Evolutionary conservation across 2,113 vertebrate genomes (phyloP).

Genomic region (Tupaia chinensis): DNA sequence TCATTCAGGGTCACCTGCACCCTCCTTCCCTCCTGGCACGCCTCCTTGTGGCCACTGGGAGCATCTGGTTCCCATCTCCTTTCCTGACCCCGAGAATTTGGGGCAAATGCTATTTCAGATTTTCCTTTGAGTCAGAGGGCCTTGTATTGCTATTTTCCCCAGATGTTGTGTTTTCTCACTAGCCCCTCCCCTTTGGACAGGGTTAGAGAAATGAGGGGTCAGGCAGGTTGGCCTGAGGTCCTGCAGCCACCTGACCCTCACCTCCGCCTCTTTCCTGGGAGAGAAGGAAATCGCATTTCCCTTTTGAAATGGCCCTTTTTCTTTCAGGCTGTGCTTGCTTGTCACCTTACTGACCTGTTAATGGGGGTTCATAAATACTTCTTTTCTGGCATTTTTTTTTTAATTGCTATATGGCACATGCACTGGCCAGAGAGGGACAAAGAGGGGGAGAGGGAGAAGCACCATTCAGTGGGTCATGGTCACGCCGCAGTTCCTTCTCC

Average conservation of each 20-base stretch:
- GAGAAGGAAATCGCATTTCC: neutral
- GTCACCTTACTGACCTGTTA: neutral
- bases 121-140: slow-evolving; percentile 40
- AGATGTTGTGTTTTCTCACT: slow-evolving; percentile 4
- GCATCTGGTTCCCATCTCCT: neutral
- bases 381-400: neutral
- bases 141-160: neutral
- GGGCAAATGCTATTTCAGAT: neutral
- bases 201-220: neutral
- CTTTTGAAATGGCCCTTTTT: neutral
- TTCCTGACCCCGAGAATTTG: neutral
- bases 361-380: neutral
- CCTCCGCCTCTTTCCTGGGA: neutral
- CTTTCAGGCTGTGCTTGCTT: neutral
- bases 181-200: neutral
- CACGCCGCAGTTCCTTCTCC: no score
- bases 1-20: neutral
- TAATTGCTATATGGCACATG: neutral
- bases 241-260: neutral
- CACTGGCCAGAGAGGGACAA: no score
- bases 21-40: neutral
- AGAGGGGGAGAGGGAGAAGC: no score
- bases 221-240: neutral
- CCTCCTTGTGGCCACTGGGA: neutral
- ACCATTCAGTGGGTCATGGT: no score